A percentile compares a stretch with the other conserved stretches of the same genome.
These are phyloP conservation scores for Octomys mimax DNA, from an alignment of 2,797 vertebrate species.

Conservation along the genomic window DNA sequence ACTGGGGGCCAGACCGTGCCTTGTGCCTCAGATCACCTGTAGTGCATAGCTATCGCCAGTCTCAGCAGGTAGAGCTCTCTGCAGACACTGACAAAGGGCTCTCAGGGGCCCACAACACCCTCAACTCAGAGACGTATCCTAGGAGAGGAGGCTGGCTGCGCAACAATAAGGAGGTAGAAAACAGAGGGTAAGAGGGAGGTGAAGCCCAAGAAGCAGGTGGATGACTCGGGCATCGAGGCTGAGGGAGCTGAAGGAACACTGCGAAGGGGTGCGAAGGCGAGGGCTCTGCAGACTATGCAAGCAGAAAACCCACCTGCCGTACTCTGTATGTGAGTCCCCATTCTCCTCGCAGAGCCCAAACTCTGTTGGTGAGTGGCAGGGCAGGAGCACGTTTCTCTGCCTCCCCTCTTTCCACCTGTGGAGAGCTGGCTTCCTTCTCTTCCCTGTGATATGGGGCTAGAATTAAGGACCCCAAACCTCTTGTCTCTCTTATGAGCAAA, in stretches of 20 bases:
- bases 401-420: not conserved
- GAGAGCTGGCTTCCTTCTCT: not conserved
- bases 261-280: not conserved
- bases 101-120: not conserved
- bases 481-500: not conserved
- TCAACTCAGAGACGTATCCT: not conserved
- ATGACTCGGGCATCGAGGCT: not conserved
- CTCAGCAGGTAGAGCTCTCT: not conserved
- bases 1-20: not conserved
- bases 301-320: not conserved
- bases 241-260: no score
- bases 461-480: not conserved
- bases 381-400: not conserved
- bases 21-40: not conserved
- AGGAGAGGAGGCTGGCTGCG: not conserved
- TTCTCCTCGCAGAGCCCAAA: not conserved
- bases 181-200: not conserved
- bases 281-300: not conserved
- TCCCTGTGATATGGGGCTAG: not conserved
- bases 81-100: not conserved
- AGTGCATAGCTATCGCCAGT: no score
- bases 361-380: not conserved
- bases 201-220: no score
- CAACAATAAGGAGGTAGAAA: not conserved
- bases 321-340: not conserved